Evolutionary conservation across 2,797 vertebrate species (phyloP), one percentile per base, ranked within the genome.

Genomic region (Alauda arvensis): DNA sequence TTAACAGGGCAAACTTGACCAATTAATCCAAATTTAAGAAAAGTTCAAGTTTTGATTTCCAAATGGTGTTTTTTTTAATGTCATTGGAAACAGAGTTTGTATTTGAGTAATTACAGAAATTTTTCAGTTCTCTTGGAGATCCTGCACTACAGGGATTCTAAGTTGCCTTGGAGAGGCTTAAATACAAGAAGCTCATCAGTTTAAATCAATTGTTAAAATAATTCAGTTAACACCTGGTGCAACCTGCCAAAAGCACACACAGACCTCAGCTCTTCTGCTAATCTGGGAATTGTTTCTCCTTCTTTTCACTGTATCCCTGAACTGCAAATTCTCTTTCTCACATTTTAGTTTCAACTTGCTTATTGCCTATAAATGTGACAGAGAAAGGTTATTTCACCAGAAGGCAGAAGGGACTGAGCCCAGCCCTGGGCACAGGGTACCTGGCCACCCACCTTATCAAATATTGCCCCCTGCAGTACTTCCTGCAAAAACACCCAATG

Each of bases 391-490:
- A 72, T 63, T 87, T 80, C 66, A 60, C 23, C 21, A 83, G 29
- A 7, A 14, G 29, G 60, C 21, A 83, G 29, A 7, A 14, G 29
- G 60, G 39, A 61, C 9, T 14, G 20, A 77, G 45, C 51, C 39
- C 53, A 81, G 46, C 29, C 49, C 52, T 19, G 34, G 25, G 39
- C 21, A 20, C 2, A 21, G 77, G 77, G 75, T 17, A 56, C 49
- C 63, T 56, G 51, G 39, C 15, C 43, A 52, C 78, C 82, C 70
- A 59, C 74, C 72, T 87, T 88, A 82, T 93, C 85, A 92, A 91
- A 95, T 74, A 95, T 96, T 97, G 97, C 97, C 97, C 96, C 93
- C 97, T 97, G 91, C 76, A 94, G 97, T 83, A 45, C 90, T 93
- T 25, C 56, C 42, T 51, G 74, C 51, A 85, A 53, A 91, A 94